Percentiles rank a stretch among this genome's conserved stretches.
Conservation (phyloP, 2,113 vertebrate genomes). For the Danionella cerebrum region DNA sequence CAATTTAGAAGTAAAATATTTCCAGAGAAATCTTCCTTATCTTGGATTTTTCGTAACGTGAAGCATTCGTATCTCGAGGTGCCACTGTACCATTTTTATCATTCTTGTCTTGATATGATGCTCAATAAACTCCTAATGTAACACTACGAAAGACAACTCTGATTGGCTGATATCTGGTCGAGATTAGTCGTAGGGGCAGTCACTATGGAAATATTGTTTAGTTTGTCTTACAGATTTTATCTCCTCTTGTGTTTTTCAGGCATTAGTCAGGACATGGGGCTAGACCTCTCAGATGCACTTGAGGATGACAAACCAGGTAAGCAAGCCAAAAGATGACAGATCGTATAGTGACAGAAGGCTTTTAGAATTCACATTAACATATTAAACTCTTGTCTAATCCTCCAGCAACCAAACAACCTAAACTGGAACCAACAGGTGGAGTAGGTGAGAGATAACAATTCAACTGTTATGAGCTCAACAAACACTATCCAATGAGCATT, state of each 20-base stretch:
- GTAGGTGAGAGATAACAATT: background rate
- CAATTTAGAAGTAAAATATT: too few species aligned
- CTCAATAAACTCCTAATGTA: too few species aligned
- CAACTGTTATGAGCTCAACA: background rate
- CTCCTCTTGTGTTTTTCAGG: slow-evolving; percentile 43
- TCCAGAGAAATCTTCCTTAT: too few species aligned
- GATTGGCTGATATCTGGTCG: too few species aligned
- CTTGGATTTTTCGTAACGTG: too few species aligned
- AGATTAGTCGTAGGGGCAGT: too few species aligned
- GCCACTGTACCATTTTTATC: too few species aligned
- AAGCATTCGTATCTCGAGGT: too few species aligned
- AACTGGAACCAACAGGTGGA: slow-evolving; percentile 14
- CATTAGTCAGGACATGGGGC: slow-evolving; percentile 39
- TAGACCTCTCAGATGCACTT: slow-evolving; percentile 27
- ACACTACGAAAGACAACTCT: too few species aligned
- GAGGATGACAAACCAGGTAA: background rate
- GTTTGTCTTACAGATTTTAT: background rate
- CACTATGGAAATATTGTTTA: too few species aligned
- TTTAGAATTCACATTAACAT: background rate
- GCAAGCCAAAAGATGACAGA: background rate
- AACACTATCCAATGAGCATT: background rate
- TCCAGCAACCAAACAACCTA: slow-evolving; percentile 22
- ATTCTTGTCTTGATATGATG: too few species aligned
- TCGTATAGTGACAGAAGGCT: background rate
- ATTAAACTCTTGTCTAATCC: background rate